Evolutionary conservation across 1,140 invertebrate species (phyloP).

Genomic region (Platyura marginata): DNA sequence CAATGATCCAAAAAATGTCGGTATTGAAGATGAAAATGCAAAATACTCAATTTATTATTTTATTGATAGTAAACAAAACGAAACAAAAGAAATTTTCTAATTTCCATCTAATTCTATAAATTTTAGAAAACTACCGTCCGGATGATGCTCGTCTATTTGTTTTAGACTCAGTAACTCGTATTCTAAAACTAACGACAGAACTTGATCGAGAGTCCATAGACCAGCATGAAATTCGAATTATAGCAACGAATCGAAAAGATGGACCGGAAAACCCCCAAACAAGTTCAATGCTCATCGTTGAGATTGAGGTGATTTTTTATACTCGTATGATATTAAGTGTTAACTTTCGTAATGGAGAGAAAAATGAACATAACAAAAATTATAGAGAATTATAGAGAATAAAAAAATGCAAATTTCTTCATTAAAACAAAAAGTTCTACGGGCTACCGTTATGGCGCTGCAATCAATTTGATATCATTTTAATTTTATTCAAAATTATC

Average conservation of each 20-base stretch:
- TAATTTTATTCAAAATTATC: no score
- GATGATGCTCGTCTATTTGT: constrained; percentile 20
- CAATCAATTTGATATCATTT: no score
- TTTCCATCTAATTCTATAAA: not conserved
- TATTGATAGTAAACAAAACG: constrained; percentile 21
- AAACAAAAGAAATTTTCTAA: not conserved
- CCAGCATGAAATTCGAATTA: constrained; percentile 19
- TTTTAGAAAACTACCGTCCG: not conserved
- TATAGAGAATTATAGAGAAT: no score
- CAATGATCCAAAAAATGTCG: constrained; percentile 25
- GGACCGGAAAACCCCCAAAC: constrained; percentile 6
- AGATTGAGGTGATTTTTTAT: constrained; percentile 10
- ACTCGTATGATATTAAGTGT: no score
- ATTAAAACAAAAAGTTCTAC: no score
- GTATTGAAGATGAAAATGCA: constrained; percentile 16
- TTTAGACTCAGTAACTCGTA: constrained; percentile 18
- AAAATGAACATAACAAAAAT: no score
- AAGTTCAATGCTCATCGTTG: constrained; percentile 2
- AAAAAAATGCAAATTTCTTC: no score
- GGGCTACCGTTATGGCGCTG: no score
- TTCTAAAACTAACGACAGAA: constrained; percentile 15
- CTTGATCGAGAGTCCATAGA: constrained; percentile 23
- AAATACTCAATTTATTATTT: constrained; percentile 26
- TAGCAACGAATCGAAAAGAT: constrained; percentile 21
- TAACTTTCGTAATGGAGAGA: no score